Base-by-base conservation (phyloP, 2,888 invertebrate genomes). In the Agriotes lineatus region DNA sequence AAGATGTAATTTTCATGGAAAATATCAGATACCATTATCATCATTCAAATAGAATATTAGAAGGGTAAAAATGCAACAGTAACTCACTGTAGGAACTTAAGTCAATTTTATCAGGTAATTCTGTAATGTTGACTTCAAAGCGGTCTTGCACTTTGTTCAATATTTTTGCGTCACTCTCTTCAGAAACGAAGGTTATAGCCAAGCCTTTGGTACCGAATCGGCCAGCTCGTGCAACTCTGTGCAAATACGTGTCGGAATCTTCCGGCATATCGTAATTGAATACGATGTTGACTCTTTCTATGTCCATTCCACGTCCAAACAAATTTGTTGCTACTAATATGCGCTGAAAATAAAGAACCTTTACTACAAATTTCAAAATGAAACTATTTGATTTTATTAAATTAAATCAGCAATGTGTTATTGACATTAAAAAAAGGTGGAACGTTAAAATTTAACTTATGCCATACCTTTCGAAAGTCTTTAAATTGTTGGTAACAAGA, bases 241-340 rank as follows among this genome's bases (percentile, higher is more conserved):
- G 99, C 62, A 99, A 87, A 82, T 99, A 99, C 0, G 99, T 99
- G 81, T 99, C 99, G 0, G 99, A 98, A 86, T 98, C 97, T 85
- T 99, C 99, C 3, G 99, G 99, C 99, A 99, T 99, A 81, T 99
- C 99, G 82, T 99, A 99, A 85, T 99, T 99, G 84, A 99, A 99
- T 2, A 99, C 99, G 83, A 99, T 99, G 85, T 99, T 99, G 0
- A 99, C 99, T 84, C 99, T 87, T 85, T 99, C 99, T 82, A 99
- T 99, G 84, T 99, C 99, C 98, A 99, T 99, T 72, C 99, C 99
- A 80, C 99, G 90, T n/a, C 99, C 99, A 86, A 99, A 99, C 67
- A 99, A 86, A 86, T 99, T 99, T 1, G 99, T 99, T 0, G 99
- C 99, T 0, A 99, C 99, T 79, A 99, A 86, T 80, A 99, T 99